Conservation (phyloP, 2,797 vertebrate genomes). For the Enteromius unitaeniatus region DNA sequence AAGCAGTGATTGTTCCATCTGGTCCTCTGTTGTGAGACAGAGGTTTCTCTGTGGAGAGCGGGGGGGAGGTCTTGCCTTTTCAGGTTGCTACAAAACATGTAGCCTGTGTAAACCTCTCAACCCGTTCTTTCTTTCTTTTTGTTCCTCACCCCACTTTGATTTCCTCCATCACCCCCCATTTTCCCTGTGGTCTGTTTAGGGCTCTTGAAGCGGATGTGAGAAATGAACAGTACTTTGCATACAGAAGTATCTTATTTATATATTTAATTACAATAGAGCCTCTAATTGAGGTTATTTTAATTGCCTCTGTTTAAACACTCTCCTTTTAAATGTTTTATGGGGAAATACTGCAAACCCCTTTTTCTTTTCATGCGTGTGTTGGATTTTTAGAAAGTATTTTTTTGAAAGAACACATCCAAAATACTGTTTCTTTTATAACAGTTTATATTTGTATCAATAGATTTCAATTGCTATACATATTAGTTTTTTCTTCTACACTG, state of each 20-base stretch:
- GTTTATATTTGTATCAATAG: no score
- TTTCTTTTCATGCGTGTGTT: no score
- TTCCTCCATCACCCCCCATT: constrained; percentile 17
- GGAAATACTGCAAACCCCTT: no score
- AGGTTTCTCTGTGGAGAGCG: constrained; percentile 43
- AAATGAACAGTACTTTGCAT: constrained; percentile 30
- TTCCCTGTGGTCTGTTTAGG: constrained; percentile 11
- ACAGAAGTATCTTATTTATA: constrained; percentile 33
- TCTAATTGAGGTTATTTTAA: neutral
- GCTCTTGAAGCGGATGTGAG: constrained; percentile 12
- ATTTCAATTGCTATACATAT: no score
- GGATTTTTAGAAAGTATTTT: no score
- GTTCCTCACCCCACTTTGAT: constrained; percentile 10
- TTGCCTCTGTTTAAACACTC: neutral
- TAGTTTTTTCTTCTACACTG: no score
- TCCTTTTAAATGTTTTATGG: neutral
- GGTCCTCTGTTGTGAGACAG: constrained; percentile 46
- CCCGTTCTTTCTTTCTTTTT: constrained; percentile 19
- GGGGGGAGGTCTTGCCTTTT: constrained; percentile 46
- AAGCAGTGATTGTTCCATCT: constrained; percentile 44
- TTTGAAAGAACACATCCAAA: no score
- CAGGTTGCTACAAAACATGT: constrained; percentile 40
- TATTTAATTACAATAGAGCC: neutral
- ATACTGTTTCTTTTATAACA: no score
- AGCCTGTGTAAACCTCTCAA: constrained; percentile 41